Base-by-base conservation (phyloP, 2,888 invertebrate species). In the Nycteola revayana region DNA sequence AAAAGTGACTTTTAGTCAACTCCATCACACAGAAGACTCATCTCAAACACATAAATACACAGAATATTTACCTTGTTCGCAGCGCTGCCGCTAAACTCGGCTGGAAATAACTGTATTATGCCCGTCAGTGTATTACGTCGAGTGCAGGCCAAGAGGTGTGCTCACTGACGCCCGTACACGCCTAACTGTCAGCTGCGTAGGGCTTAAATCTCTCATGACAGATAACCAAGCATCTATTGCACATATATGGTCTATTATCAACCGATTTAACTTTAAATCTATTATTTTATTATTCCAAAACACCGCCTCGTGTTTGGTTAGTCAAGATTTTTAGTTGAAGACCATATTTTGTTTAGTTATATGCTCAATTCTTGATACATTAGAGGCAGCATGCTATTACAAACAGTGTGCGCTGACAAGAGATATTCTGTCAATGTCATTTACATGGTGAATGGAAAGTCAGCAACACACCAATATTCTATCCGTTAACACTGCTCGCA, bases 81-180 rank as follows among this genome's bases (percentile, higher is more conserved):
- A 44, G 46, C 47, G 42, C 26, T 34, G 32, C 45, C 44, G 56
- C 40, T 46, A 58, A 55, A 60, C 61, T 11, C 69, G 60, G 74
- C 81, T 85, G 84, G 83, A 84, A 85, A 84, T 76, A 86, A 87
- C 85, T 85, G 86, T 85, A 86, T 83, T 80, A 85, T 86, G 87
- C 87, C 86, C 87, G 61, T 84, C 82, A 83, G 85, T 80, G 68
- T 84, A n/a, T n/a, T n/a, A n/a, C 86, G 85, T n/a, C n/a, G 87
- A 85, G 85, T 87, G 85, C 84, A 76, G 85, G 86, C 83, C 82
- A 82, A 85, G 84, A 82, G 81, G 81, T 80, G 84, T 83, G 84
- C 79, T 84, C 82, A 77, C 81, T 73, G 55, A 64, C 66, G 61
- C 65, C 58, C 64, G 50, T 43, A 51, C 45, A 60, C 50, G 55